Evolutionary conservation across 30 jellyfish, hydroid and myxozoan species (phyloP).

Genomic region (Aurelia coerulea): DNA sequence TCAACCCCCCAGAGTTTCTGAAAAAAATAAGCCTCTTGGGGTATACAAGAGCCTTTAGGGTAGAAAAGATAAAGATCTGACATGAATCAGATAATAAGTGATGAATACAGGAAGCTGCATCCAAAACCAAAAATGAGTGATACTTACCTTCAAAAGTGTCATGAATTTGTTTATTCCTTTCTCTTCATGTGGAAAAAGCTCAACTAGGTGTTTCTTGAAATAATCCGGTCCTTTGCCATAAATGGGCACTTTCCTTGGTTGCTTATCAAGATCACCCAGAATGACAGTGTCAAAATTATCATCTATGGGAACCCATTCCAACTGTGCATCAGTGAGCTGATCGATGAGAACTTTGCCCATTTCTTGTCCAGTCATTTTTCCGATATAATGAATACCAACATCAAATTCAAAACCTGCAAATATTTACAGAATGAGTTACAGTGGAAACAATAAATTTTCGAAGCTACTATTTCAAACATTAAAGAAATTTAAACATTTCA

Average conservation of each 20-base stretch:
- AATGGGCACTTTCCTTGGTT: constrained; percentile 47
- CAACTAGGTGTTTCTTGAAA: constrained; percentile 55
- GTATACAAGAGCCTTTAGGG: no score
- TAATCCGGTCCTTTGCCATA: constrained; percentile 66
- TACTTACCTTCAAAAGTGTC: constrained; percentile 68
- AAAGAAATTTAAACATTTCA: no score
- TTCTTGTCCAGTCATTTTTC: constrained; percentile 77
- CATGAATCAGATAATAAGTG: neutral
- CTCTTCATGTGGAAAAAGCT: constrained; percentile 84
- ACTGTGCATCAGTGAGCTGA: constrained; percentile 92
- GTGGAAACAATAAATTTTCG: no score
- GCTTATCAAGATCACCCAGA: constrained; percentile 70
- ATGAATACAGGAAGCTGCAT: neutral
- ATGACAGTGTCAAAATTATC: constrained; percentile 81
- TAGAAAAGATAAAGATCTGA: neutral
- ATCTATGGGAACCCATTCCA: constrained; percentile 85
- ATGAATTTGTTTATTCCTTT: constrained; percentile 68
- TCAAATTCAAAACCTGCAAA: constrained; percentile 96
- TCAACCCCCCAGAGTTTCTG: no score
- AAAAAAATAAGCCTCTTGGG: no score
- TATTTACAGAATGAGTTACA: neutral
- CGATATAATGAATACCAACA: constrained; percentile 97
- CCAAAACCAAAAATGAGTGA: neutral
- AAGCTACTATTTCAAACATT: no score
- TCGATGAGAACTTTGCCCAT: constrained; percentile 72